Percentiles rank a stretch among this genome's conserved stretches.
Conservation (phyloP, 2,797 vertebrate genomes). For the Scleropages formosus region DNA sequence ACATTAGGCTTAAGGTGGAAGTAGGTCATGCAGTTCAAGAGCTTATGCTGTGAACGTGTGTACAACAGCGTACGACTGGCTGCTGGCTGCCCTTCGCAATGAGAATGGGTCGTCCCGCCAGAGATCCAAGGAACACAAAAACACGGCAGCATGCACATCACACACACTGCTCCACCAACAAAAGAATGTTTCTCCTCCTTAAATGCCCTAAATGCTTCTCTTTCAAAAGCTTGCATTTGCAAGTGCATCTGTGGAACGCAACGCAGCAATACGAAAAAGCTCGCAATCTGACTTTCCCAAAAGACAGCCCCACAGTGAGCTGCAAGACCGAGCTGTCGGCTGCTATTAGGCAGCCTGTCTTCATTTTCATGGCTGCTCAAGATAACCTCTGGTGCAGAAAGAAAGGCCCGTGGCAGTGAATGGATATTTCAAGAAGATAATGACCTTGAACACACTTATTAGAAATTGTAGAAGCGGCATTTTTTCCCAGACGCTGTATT, state of each 20-base stretch:
- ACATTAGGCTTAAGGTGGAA: slow-evolving; percentile 1
- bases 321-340: slow-evolving; percentile 40
- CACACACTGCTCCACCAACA: not conserved
- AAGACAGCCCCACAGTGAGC: slow-evolving; percentile 24
- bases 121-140: not conserved
- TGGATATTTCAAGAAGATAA: slow-evolving; percentile 44
- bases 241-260: not conserved
- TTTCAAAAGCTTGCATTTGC: not conserved
- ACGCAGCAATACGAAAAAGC: not conserved
- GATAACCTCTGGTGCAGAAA: slow-evolving; percentile 40
- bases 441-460: slow-evolving; percentile 54
- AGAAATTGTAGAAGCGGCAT: slow-evolving; percentile 44
- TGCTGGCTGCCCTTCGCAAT: no score
- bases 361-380: slow-evolving; percentile 37
- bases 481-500: slow-evolving; percentile 31
- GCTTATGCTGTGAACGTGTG: not conserved
- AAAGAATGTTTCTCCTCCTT: not conserved
- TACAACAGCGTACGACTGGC: not conserved
- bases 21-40: not conserved
- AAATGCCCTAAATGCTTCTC: slow-evolving; percentile 6
- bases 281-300: slow-evolving; percentile 29
- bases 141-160: not conserved
- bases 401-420: slow-evolving; percentile 39
- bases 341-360: slow-evolving; percentile 44
- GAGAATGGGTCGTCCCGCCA: not conserved